phyloP scores from a whole-genome alignment of 2,113 vertebrate species.

The Lophius piscatorius region DNA sequence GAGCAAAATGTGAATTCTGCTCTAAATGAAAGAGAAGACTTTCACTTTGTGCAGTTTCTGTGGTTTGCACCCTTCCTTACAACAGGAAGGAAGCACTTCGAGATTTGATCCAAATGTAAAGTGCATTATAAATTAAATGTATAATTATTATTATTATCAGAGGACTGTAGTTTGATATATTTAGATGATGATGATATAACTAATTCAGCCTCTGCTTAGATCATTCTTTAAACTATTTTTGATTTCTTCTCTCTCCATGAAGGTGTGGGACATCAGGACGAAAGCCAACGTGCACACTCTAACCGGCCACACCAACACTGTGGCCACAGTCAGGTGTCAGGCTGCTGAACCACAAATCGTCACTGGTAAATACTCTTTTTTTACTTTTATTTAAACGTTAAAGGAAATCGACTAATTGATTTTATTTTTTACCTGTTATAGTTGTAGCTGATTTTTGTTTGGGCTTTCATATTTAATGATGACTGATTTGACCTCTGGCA shows the following conservation, averaged over 20 bases:
- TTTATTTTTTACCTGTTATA: neutral
- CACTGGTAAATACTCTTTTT: constrained; percentile 82
- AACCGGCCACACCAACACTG: constrained; percentile 95
- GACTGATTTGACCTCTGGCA: constrained; percentile 43
- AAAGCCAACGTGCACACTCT: constrained; percentile 97
- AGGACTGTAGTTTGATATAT: no score
- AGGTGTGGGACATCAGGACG: constrained; percentile 98
- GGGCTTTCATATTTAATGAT: neutral
- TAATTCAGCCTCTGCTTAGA: neutral
- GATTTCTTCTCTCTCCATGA: neutral
- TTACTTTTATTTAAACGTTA: neutral
- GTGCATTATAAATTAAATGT: no score
- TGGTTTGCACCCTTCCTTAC: no score
- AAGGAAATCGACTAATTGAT: neutral
- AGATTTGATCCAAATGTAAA: no score
- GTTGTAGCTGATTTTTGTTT: neutral
- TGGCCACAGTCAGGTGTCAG: constrained; percentile 95
- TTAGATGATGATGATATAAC: no score
- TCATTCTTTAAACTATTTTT: neutral
- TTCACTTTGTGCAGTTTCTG: no score
- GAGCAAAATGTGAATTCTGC: no score
- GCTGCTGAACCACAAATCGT: constrained; percentile 95
- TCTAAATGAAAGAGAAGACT: no score
- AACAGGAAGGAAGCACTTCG: no score
- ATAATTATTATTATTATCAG: no score